These are phyloP conservation scores for Tichodroma muraria DNA, from an alignment of 2,113 vertebrate species.

Conservation along the genomic window DNA sequence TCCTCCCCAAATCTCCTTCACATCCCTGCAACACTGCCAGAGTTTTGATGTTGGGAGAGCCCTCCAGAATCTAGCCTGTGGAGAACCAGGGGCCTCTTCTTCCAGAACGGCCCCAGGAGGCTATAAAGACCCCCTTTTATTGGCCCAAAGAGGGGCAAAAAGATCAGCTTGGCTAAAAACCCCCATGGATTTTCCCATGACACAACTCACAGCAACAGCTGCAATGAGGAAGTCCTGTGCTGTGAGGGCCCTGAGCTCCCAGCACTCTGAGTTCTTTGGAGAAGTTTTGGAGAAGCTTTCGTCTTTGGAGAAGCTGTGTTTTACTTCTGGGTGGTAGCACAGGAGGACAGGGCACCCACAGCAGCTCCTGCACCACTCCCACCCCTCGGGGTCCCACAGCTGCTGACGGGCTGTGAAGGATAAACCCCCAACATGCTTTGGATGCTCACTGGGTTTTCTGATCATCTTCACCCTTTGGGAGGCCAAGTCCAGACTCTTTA, in stretches of 20 bases:
- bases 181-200: background rate
- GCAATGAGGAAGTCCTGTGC: background rate
- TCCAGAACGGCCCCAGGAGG: background rate
- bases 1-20: background rate
- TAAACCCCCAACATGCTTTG: background rate
- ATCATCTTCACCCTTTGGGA: background rate
- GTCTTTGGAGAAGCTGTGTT: background rate
- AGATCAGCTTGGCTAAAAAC: background rate
- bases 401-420: background rate
- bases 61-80: background rate
- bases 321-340: background rate
- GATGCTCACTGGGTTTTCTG: background rate
- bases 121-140: background rate
- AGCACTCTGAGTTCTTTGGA: background rate
- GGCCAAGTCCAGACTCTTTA: background rate
- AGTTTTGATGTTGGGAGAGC: background rate
- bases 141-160: background rate
- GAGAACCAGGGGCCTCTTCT: background rate
- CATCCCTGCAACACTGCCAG: background rate
- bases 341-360: background rate
- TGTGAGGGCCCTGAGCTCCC: background rate
- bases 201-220: background rate
- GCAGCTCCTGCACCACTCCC: background rate
- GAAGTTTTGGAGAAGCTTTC: too few relatives aligned
- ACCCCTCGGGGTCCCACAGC: background rate